Percentiles rank a stretch among this genome's conserved stretches.
Evolutionary conservation across 2,797 vertebrate genomes (phyloP).

Genomic region (Catamblyrhynchus diadema): DNA sequence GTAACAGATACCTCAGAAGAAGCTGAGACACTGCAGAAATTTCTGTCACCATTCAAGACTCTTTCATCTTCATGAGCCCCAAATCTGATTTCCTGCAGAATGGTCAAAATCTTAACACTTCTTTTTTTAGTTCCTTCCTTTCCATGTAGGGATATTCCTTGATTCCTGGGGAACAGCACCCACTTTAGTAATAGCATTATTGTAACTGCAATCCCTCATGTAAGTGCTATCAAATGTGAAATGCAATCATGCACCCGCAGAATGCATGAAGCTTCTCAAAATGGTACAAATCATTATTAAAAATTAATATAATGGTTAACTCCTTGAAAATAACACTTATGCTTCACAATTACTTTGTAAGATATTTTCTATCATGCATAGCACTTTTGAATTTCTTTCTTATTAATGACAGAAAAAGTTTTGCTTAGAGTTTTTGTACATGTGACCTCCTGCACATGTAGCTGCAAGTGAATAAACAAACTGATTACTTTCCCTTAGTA

Average conservation of each 20-base stretch:
- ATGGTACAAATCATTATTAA: not conserved
- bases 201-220: not conserved
- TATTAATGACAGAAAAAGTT: not conserved
- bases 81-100: not conserved
- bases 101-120: not conserved
- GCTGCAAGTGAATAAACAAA: not conserved
- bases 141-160: not conserved
- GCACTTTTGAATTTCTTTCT: not conserved
- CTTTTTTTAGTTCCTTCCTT: not conserved
- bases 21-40: not conserved
- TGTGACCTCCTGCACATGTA: not conserved
- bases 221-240: not conserved
- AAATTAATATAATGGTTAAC: not conserved
- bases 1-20: not conserved
- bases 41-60: not conserved
- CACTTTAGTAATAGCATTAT: not conserved
- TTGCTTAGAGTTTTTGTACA: not conserved
- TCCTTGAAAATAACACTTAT: not conserved
- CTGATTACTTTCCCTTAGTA: not conserved
- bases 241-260: not conserved
- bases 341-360: not conserved
- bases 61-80: not conserved
- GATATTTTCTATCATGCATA: not conserved
- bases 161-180: not conserved
- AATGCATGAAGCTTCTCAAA: not conserved